Evolutionary conservation across 2,113 vertebrate species (phyloP), one percentile per base, ranked within the genome.

Genomic region (Ondatra zibethicus): DNA sequence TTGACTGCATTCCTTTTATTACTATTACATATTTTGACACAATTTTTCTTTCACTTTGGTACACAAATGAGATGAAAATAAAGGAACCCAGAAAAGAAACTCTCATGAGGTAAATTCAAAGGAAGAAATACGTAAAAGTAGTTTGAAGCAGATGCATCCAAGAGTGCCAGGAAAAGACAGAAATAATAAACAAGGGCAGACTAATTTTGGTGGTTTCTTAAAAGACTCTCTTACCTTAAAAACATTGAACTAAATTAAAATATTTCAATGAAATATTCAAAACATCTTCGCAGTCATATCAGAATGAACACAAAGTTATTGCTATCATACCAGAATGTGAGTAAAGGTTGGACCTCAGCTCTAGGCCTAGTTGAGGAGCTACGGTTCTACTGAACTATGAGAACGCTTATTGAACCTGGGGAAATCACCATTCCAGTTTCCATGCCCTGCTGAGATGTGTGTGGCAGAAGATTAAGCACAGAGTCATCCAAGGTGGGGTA

Each of bases 81-180:
- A 25, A 92, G 36, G 33, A 66, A 70, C 27, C 52, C 23, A 63
- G 16, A 76, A 88, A 93, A 81, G n/a, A 87, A 78, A 65, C 1
- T 88, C 92, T 72, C n/a, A 39, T 65, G 29, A 95, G 47, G 31
- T 76, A 81, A 92, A 92, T 19, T 88, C n/a, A 66, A 42, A 90
- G 12, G 77, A 89, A 77, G 66, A 90, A 90, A 70, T 4, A 75
- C 70, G 36, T 92, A 36, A 96, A 96, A 97, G 31, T 27, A n/a
- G 33, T 7, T 63, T 66, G 31, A 92, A 96, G 12, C 52, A 93
- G 31, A 88, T 72, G 6, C 23, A 14, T 27, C 13, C 27, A 31
- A 77, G 90, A 58, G 58, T 84, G 23, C 88, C 76, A 81, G 78
- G 72, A 91, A 90, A 29, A 82, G 29, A 84, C 52, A 16, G 29